phyloP scores from a whole-genome alignment of 2,888 invertebrate genomes.

The Pinctada fucata region DNA sequence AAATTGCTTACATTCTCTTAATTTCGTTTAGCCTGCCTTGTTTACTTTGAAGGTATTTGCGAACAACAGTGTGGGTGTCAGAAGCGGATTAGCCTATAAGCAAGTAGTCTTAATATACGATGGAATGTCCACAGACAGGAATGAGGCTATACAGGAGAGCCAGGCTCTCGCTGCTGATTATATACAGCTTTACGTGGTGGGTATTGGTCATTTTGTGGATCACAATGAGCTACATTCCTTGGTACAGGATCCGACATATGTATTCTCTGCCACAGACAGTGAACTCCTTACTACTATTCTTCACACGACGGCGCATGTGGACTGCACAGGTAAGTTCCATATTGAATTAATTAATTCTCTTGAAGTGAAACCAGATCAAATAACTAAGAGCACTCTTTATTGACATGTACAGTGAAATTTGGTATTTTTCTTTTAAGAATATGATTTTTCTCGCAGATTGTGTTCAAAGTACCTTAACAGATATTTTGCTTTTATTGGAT shows the following conservation, averaged over 20 bases:
- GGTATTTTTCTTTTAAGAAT: no score
- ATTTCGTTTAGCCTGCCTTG: not conserved
- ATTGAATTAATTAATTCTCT: no score
- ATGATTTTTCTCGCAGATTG: no score
- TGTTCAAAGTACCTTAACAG: no score
- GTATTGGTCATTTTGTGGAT: conserved; percentile 14
- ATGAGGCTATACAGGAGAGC: not conserved
- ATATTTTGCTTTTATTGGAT: no score
- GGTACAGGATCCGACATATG: conserved; percentile 8
- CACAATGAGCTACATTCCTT: conserved; percentile 19
- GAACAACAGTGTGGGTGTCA: conserved; percentile 6
- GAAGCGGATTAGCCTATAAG: not conserved
- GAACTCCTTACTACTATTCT: not conserved
- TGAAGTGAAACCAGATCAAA: no score
- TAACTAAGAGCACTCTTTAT: no score
- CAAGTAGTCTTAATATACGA: conserved; percentile 15
- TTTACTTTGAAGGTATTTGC: not conserved
- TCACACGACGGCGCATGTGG: conserved; percentile 3
- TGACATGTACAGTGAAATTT: no score
- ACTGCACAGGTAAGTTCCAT: conserved; percentile 14
- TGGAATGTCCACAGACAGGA: conserved; percentile 19
- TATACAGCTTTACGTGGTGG: not conserved
- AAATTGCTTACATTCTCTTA: no score
- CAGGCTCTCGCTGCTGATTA: not conserved
- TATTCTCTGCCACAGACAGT: conserved; percentile 12